These are phyloP conservation scores for Paedocypris micromegethes DNA, from an alignment of 2,797 vertebrate species.

Conservation along the genomic window DNA sequence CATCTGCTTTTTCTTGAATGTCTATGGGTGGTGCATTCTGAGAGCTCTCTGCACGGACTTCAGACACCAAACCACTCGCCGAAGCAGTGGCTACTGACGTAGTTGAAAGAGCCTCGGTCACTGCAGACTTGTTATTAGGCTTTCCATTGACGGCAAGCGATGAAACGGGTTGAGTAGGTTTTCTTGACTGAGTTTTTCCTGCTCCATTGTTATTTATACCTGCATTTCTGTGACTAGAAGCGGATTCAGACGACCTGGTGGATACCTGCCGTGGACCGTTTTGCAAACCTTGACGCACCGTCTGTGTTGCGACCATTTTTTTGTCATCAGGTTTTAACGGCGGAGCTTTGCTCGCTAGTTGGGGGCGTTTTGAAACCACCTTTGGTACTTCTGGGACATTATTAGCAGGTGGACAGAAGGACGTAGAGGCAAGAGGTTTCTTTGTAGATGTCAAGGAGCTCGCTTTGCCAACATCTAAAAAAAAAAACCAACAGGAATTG, in stretches of 20 bases:
- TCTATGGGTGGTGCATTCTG: conserved; percentile 1
- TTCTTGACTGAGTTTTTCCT: conserved; percentile 47
- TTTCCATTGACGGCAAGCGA: conserved; percentile 47
- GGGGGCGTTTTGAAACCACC: conserved; percentile 48
- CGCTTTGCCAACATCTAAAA: conserved; percentile 61
- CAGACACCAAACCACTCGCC: conserved; percentile 29
- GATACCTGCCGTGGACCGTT: conserved; percentile 39
- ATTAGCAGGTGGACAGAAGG: conserved; percentile 39
- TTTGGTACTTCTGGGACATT: conserved; percentile 59
- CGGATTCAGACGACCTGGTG: conserved; percentile 46
- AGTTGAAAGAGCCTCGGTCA: conserved; percentile 2
- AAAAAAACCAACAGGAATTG: conserved; percentile 21
- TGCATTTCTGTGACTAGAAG: conserved; percentile 50
- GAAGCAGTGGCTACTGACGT: conserved; percentile 6
- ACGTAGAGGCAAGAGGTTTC: conserved; percentile 47
- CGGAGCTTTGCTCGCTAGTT: conserved; percentile 41
- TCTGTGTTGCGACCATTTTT: conserved; percentile 52
- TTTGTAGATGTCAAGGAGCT: conserved; percentile 48
- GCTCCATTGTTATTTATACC: conserved; percentile 32
- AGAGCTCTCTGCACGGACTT: conserved; percentile 27
- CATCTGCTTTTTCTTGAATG: conserved; percentile 35
- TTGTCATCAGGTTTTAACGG: conserved; percentile 52
- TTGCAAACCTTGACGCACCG: conserved; percentile 41
- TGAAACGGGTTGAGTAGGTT: conserved; percentile 60
- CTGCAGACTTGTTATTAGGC: background rate